Evolutionary conservation across 1,140 invertebrate species (phyloP).

Genomic region (Cydia fagiglandana): DNA sequence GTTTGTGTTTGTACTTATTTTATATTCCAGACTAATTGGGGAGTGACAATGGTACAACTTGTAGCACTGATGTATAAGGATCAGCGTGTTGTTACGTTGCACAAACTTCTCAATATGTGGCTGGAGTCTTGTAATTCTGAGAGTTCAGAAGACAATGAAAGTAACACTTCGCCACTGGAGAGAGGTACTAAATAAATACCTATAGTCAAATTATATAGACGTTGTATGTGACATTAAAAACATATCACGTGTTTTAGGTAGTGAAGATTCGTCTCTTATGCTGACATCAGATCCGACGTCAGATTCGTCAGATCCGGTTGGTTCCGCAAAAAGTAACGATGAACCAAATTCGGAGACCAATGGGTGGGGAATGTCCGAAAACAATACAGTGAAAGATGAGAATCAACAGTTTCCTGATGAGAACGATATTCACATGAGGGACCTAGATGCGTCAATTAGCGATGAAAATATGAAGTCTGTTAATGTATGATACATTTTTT

Average conservation of each 20-base stretch:
- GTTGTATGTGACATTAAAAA: neutral
- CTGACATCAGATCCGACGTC: constrained; percentile 84
- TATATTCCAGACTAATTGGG: constrained; percentile 81
- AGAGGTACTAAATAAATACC: constrained; percentile 64
- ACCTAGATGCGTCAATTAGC: constrained; percentile 27
- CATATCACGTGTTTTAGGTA: constrained; percentile 52
- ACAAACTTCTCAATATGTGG: constrained; percentile 85
- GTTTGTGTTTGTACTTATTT: constrained; percentile 60
- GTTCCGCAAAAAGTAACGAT: constrained; percentile 71
- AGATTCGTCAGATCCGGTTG: constrained; percentile 82
- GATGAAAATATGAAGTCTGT: constrained; percentile 36
- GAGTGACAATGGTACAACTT: constrained; percentile 86
- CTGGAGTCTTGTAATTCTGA: constrained; percentile 85
- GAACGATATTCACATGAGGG: constrained; percentile 28
- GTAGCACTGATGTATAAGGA: constrained; percentile 88
- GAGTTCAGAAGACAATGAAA: constrained; percentile 88
- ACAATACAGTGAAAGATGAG: constrained; percentile 46
- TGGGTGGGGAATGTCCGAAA: constrained; percentile 51
- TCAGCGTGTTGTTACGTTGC: constrained; percentile 85
- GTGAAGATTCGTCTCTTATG: constrained; percentile 84
- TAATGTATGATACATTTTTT: constrained; percentile 33
- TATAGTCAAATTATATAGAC: neutral
- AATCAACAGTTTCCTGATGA: constrained; percentile 36
- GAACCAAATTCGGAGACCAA: constrained; percentile 60
- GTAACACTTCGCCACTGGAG: constrained; percentile 85